Base-by-base conservation (phyloP, 1,140 invertebrate genomes). In the Homarus americanus region DNA sequence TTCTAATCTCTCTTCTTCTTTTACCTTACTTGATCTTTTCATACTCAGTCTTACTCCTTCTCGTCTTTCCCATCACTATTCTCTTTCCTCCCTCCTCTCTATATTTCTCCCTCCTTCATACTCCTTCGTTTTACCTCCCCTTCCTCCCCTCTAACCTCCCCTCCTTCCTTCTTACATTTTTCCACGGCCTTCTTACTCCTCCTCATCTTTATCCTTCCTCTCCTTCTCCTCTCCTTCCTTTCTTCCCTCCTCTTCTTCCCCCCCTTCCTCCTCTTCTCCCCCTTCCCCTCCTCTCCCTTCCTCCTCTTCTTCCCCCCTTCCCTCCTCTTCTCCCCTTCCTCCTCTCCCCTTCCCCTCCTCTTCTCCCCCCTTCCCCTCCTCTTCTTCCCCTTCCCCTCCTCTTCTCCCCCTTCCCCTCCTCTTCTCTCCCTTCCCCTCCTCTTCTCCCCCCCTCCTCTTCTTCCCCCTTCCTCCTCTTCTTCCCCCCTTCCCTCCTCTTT, bases 361-460 rank as follows among this genome's bases (percentile, higher is more conserved):
- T 76, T 34, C 38, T 34, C 38, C 73, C 38, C 73, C 38, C 73
- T 76, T 34, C 38, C 73, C 38, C 73, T 76, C 73, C 49, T 24
- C 28, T 40, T 80, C 78, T 80, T 40, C 49, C 78, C 49, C 78
- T 80, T 20, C 36, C 73, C 36, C 73, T 76, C 73, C 36, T 32
- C 36, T 32, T 76, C 73, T 76, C 73, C 36, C 73, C 36, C 73
- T 76, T 32, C 36, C 73, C 36, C 73, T 76, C 73, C 36, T 32
- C 36, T 32, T 76, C 73, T 76, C 73, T 76, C 73, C 36, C 73
- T 76, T n/a, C 73, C 20, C 66, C 4, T 69, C 24, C 32, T 24
- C 4, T 69, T 69, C 24, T n/a, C 5, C 32, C 5, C 24, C 20
- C 20, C 24, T 69, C 4, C 66, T n/a, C 66, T 9, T 32, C 4